Percentiles rank a stretch among this genome's conserved stretches.
These are phyloP conservation scores for Cyclophora punctaria DNA, from an alignment of 2,888 invertebrate genomes.

Conservation along the genomic window DNA sequence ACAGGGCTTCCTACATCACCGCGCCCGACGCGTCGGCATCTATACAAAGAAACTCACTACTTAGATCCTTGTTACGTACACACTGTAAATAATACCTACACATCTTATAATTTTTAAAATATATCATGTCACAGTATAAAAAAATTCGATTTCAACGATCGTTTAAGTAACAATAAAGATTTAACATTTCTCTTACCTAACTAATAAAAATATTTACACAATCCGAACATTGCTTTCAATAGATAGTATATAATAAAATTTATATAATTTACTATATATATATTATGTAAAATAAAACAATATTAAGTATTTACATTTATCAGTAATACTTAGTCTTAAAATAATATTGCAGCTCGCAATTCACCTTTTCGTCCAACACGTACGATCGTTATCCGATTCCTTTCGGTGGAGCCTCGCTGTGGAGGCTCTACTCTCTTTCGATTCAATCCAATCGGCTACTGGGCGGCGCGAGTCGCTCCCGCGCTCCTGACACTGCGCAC, in stretches of 20 bases:
- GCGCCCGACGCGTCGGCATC: conserved; percentile 31
- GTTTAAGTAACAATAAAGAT: conserved; percentile 64
- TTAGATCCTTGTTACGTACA: neutral
- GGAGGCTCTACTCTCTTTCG: neutral
- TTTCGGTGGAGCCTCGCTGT: conserved; percentile 14
- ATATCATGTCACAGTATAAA: conserved; percentile 45
- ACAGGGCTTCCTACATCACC: conserved; percentile 12
- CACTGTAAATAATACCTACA: neutral
- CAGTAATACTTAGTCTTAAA: conserved; percentile 54
- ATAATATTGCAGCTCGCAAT: conserved; percentile 70
- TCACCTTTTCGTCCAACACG: conserved; percentile 23
- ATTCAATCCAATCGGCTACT: neutral
- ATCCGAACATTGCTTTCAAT: conserved; percentile 60
- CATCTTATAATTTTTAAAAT: conserved; percentile 6
- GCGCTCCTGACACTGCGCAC: neutral
- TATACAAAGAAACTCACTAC: conserved; percentile 22
- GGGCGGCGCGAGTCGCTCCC: too few species aligned
- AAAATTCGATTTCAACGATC: conserved; percentile 51
- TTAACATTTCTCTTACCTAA: conserved; percentile 41
- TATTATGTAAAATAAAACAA: conserved; percentile 23
- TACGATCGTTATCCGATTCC: conserved; percentile 22
- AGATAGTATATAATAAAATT: conserved; percentile 36
- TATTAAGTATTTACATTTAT: conserved; percentile 50
- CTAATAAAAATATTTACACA: conserved; percentile 58
- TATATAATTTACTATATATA: conserved; percentile 35